phyloP scores from a whole-genome alignment of 1,140 invertebrate genomes.

The Ceratitis capitata region DNA sequence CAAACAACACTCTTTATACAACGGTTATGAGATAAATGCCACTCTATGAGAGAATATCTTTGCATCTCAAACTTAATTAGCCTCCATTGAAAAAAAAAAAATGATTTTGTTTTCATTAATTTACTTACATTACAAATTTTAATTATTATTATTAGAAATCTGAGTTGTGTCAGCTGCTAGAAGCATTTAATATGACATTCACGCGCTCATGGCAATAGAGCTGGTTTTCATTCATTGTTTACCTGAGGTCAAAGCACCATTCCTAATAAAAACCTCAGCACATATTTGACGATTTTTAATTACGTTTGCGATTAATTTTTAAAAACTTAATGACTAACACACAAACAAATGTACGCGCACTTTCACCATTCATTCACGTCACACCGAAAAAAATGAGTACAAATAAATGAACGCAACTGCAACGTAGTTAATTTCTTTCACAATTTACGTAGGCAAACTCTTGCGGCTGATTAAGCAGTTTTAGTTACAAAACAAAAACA shows the following conservation, averaged over 20 bases:
- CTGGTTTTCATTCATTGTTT: constrained; percentile 14
- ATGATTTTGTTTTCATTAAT: neutral
- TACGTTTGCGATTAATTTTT: neutral
- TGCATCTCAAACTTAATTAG: no score
- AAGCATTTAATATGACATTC: neutral
- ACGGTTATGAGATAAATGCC: no score
- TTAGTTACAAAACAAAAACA: neutral
- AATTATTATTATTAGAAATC: neutral
- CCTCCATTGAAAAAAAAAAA: no score
- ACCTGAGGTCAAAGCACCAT: neutral
- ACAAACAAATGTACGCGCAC: neutral
- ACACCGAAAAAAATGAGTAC: neutral
- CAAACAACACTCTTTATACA: no score
- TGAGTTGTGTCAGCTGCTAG: neutral
- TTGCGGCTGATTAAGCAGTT: neutral
- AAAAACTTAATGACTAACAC: neutral
- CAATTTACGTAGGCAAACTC: neutral
- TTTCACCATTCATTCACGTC: neutral
- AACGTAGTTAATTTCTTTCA: neutral
- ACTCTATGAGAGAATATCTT: no score
- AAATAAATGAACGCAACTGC: neutral
- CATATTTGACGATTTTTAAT: neutral
- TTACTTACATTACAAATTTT: neutral
- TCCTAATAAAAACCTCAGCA: neutral
- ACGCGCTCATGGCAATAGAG: neutral